Evolutionary conservation across 2,797 vertebrate species (phyloP), one percentile per base, ranked within the genome.

Genomic region (Hippoglossus hippoglossus): DNA sequence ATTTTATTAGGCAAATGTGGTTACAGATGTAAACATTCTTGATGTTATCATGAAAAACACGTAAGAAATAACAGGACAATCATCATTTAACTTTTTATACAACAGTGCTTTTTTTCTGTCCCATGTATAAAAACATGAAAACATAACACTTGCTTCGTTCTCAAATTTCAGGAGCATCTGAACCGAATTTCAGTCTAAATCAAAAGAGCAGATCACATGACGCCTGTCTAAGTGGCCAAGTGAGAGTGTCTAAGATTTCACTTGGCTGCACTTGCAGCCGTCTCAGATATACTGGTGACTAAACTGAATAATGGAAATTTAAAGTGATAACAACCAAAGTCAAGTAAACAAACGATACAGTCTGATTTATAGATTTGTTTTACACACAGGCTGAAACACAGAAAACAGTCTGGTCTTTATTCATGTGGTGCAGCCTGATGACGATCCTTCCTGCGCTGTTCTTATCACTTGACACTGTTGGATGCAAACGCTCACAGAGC

Each of bases 401-500:
- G 8, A 6, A 64, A 25, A 39, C 2, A 22, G n/a, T 36, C 52
- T 50, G 12, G 3, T 36, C 22, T 47, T 2, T 9, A 19, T 26
- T 55, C 49, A 25, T 31, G 50, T 7, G 19, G 47, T 39, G 36
- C 36, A 13, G 12, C 12, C 11, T 39, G 36, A 39, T 12, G 36
- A 26, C 6, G 21, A 22, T 57, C 19, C 25, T 3, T 6, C 18
- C 63, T 28, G 6, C 7, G 28, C 50, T 65, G 2, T 1, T 26
- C 4, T n/a, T 2, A 58, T 55, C 8, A 55, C 74, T 34, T 54
- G 9, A 44, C 26, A 44, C 24, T 18, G 75, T 66, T 73, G 70
- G 74, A 85, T 73, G 68, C 68, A 67, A 80, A 80, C 76, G 51
- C 11, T 18, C 13, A 50, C 34, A 58, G 34, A 77, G 49, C 22